phyloP scores from a whole-genome alignment of 2,888 invertebrate genomes.

The Eupeodes luniger region DNA sequence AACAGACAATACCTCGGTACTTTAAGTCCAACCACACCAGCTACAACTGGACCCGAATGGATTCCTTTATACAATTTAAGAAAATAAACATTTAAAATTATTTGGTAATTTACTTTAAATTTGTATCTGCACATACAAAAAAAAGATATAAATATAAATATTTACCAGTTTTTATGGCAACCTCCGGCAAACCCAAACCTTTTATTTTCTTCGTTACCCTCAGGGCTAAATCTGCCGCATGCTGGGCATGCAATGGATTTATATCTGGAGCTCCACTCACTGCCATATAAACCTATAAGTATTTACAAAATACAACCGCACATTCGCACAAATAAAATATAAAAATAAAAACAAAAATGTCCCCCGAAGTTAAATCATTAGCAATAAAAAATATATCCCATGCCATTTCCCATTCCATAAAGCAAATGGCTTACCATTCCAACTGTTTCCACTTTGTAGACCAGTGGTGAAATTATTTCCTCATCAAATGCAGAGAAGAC shows the following conservation, averaged over 20 bases:
- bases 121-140: not conserved
- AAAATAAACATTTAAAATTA: not conserved
- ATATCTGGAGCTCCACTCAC: conserved; percentile 95
- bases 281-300: conserved; percentile 90
- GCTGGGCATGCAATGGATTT: conserved; percentile 89
- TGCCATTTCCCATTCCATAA: not conserved
- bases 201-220: conserved; percentile 89
- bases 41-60: conserved; percentile 94
- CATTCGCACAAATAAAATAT: conserved; percentile 3
- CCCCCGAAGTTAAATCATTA: conserved; percentile 8
- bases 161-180: conserved; percentile 88
- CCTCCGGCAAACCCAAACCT: conserved; percentile 87
- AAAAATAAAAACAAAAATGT: conserved; percentile 24
- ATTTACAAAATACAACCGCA: no score
- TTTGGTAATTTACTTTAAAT: not conserved
- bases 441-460: conserved; percentile 97
- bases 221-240: conserved; percentile 91
- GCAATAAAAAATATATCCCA: conserved; percentile 14
- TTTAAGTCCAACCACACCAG: conserved; percentile 93
- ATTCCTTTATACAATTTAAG: conserved; percentile 85
- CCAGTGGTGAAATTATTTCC: conserved; percentile 92
- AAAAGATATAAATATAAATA: conserved; percentile 30
- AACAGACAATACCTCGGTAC: conserved; percentile 95
- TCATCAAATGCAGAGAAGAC: conserved; percentile 94
- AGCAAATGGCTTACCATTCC: conserved; percentile 87